Percentiles rank a stretch among this genome's conserved stretches.
Evolutionary conservation across 1,140 invertebrate species (phyloP).

Genomic region (Cyphomyrmex costatus): DNA sequence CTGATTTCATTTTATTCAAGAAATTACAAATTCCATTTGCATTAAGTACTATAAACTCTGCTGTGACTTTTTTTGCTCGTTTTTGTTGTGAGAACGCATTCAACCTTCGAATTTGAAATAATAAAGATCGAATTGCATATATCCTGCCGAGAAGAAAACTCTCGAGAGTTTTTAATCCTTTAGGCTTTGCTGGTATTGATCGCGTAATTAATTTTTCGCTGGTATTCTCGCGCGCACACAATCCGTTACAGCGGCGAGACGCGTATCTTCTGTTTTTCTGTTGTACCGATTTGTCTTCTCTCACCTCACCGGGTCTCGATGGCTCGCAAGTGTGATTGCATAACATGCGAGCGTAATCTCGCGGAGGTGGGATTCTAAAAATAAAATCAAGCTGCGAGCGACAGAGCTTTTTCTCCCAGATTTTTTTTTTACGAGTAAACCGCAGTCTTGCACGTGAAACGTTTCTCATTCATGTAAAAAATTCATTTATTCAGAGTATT

Average conservation of each 20-base stretch:
- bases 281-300: not conserved
- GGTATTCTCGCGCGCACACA: conserved; percentile 2
- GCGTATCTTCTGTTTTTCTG: not conserved
- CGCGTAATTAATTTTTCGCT: conserved; percentile 46
- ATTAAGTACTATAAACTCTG: not conserved
- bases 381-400: conserved; percentile 32
- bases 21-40: not conserved
- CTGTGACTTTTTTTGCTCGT: not conserved
- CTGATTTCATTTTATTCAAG: not conserved
- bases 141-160: not conserved
- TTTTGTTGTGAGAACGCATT: not conserved
- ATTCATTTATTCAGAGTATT: not conserved
- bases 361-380: conserved; percentile 44
- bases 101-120: not conserved
- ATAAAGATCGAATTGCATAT: not conserved
- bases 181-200: conserved; percentile 39
- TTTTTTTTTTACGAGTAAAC: not conserved
- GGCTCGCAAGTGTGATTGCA: conserved; percentile 23
- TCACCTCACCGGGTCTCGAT: not conserved
- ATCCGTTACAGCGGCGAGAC: not conserved
- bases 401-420: not conserved
- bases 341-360: conserved; percentile 27
- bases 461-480: not conserved
- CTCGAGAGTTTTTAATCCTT: conserved; percentile 19
- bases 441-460: not conserved